phyloP scores from a whole-genome alignment of 2,113 vertebrate genomes.

The Procapra przewalskii region DNA sequence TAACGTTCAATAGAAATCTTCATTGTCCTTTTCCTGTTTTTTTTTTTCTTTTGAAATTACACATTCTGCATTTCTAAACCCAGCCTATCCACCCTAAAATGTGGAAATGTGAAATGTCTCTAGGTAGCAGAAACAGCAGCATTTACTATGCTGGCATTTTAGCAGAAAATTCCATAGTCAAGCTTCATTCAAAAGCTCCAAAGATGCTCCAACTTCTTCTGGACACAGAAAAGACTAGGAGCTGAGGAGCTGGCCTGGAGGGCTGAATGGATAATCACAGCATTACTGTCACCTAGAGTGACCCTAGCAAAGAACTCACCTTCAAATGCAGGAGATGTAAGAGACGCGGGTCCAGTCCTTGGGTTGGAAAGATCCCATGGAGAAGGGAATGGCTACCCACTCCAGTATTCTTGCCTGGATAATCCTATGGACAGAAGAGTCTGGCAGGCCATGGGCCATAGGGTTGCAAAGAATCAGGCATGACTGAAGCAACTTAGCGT shows the following conservation, averaged over 20 bases:
- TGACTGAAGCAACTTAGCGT: background rate
- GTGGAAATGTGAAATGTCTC: background rate
- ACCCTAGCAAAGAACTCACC: background rate
- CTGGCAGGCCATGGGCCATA: background rate
- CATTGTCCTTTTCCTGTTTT: background rate
- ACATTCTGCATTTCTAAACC: background rate
- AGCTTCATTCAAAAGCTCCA: background rate
- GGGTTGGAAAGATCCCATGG: background rate
- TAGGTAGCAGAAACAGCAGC: background rate
- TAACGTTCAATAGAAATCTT: background rate
- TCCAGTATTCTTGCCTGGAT: background rate
- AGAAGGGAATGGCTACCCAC: background rate
- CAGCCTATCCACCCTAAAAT: background rate
- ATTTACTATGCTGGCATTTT: background rate
- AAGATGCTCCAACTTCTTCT: background rate
- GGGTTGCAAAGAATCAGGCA: background rate
- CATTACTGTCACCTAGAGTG: background rate
- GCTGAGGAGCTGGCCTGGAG: background rate
- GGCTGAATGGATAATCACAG: background rate
- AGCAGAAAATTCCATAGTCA: background rate
- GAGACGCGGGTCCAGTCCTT: rapidly evolving
- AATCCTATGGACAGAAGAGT: background rate
- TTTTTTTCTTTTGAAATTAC: background rate
- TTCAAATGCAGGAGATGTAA: background rate
- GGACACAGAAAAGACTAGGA: background rate